Evolutionary conservation across 2,888 invertebrate species (phyloP).

Genomic region (Corbicula japonica): DNA sequence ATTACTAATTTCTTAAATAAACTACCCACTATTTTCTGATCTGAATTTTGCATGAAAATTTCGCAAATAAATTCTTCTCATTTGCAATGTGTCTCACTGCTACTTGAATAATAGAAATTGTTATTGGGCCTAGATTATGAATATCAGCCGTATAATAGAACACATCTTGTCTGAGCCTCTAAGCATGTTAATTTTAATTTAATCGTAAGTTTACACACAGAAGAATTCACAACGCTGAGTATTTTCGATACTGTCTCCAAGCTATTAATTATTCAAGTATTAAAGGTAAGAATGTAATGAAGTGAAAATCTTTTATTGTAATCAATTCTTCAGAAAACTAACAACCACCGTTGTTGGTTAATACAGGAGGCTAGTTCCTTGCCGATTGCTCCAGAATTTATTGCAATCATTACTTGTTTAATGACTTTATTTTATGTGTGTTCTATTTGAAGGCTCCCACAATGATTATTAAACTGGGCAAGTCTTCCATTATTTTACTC

Average conservation of each 20-base stretch:
- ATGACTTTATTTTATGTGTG: constrained; percentile 13
- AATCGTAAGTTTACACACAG: too few species aligned
- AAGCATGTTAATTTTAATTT: too few species aligned
- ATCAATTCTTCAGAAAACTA: constrained; percentile 21
- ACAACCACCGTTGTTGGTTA: constrained; percentile 9
- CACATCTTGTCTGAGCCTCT: too few species aligned
- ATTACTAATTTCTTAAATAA: too few species aligned
- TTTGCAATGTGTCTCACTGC: too few species aligned
- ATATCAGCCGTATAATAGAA: too few species aligned
- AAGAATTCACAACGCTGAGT: too few species aligned
- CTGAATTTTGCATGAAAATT: too few species aligned
- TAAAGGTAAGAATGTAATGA: constrained; percentile 17
- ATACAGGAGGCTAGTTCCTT: neutral
- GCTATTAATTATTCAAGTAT: constrained; percentile 28
- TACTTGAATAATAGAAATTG: too few species aligned
- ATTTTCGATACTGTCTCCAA: constrained; percentile 8
- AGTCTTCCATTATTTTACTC: neutral
- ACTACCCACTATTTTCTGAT: too few species aligned
- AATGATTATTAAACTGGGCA: constrained; percentile 13
- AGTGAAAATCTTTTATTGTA: constrained; percentile 31
- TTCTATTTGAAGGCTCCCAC: constrained; percentile 24
- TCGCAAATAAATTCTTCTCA: too few species aligned
- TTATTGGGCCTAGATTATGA: too few species aligned
- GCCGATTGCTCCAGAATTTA: constrained; percentile 11
- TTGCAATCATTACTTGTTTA: constrained; percentile 27